Evolutionary conservation across 2,888 invertebrate species (phyloP).

Genomic region (Lepidochitona cinerea): DNA sequence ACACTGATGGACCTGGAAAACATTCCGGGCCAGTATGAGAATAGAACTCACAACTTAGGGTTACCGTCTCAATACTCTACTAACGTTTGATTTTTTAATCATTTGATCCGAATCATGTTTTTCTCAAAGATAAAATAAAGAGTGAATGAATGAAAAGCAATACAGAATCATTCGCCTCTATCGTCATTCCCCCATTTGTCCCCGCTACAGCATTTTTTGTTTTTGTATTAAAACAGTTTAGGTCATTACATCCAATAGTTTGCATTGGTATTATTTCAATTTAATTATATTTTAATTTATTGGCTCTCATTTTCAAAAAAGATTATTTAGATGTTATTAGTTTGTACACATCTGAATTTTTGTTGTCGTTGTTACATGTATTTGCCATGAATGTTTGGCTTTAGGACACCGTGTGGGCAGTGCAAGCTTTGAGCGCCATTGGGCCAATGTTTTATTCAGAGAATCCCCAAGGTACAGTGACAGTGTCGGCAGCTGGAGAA

Average conservation of each 20-base stretch:
- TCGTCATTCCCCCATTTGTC: too few species aligned
- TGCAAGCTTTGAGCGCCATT: conserved; percentile 25
- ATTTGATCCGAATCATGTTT: too few species aligned
- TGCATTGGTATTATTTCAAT: background rate
- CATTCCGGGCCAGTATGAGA: too few species aligned
- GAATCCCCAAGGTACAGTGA: background rate
- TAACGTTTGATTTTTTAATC: too few species aligned
- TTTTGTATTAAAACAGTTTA: too few species aligned
- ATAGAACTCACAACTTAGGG: too few species aligned
- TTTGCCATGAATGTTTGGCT: background rate
- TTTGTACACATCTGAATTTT: background rate
- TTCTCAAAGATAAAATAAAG: too few species aligned
- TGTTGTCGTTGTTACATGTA: background rate
- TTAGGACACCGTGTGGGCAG: conserved; percentile 33
- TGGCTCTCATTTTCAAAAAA: background rate
- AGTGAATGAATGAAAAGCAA: too few species aligned
- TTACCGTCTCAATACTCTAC: too few species aligned
- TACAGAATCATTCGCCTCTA: too few species aligned
- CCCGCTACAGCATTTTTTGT: too few species aligned
- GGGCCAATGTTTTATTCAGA: background rate
- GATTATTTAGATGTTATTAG: background rate
- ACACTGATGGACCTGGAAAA: too few species aligned
- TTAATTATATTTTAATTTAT: background rate
- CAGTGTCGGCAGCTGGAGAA: background rate
- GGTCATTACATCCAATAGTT: background rate